Conservation (phyloP, 1,140 invertebrate species). For the Phocides pigmalion region DNA sequence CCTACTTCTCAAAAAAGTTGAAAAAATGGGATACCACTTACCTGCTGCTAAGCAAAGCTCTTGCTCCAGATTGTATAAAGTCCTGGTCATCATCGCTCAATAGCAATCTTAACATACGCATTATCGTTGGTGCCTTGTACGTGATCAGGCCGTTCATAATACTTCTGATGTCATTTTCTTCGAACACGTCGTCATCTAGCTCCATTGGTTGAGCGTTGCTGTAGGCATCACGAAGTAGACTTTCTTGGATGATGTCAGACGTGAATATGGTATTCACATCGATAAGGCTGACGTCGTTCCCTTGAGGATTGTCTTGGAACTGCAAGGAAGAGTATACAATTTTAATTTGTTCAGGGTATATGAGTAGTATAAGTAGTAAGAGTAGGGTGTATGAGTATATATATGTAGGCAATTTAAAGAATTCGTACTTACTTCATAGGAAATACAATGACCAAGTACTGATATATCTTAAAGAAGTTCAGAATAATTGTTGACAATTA, state of each 20-base stretch:
- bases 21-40: conserved; percentile 38
- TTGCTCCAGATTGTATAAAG: conserved; percentile 55
- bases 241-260: conserved; percentile 71
- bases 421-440: no score
- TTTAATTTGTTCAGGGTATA: no score
- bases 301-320: conserved; percentile 54
- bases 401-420: no score
- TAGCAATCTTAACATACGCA: conserved; percentile 57
- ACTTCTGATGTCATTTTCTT: conserved; percentile 53
- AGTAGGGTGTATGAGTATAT: no score
- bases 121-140: conserved; percentile 62
- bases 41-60: conserved; percentile 45
- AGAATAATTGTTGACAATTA: no score
- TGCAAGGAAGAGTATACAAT: conserved; percentile 47
- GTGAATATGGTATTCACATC: conserved; percentile 69
- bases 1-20: background rate
- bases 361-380: no score
- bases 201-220: conserved; percentile 39
- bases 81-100: conserved; percentile 51
- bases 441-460: no score
- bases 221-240: conserved; percentile 58
- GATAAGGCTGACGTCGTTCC: conserved; percentile 45
- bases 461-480: no score
- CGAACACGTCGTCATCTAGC: conserved; percentile 44
- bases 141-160: conserved; percentile 53